These are phyloP conservation scores for Salpingus planirostris DNA, from an alignment of 2,888 invertebrate genomes.

Conservation along the genomic window DNA sequence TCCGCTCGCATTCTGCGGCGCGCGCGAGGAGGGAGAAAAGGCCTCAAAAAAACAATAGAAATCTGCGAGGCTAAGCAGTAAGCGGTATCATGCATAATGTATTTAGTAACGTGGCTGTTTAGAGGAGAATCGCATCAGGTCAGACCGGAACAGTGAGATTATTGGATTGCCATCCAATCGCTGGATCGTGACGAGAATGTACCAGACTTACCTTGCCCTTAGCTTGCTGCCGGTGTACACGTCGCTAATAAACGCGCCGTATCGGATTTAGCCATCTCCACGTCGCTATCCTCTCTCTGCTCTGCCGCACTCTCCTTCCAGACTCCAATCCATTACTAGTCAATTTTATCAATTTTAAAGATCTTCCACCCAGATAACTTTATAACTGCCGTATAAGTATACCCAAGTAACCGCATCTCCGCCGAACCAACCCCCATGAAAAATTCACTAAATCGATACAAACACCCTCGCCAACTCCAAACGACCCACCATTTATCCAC, in stretches of 20 bases:
- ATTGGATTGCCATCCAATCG: slow-evolving; percentile 43
- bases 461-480: too few relatives aligned
- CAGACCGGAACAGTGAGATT: slow-evolving; percentile 43
- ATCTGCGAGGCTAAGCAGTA: slow-evolving; percentile 29
- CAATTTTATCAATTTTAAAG: slow-evolving; percentile 15
- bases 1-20: slow-evolving; percentile 31
- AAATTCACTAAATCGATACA: too few relatives aligned
- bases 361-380: slow-evolving; percentile 11
- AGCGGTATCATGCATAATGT: slow-evolving; percentile 27
- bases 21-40: slow-evolving; percentile 13
- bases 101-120: slow-evolving; percentile 33
- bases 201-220: slow-evolving; percentile 34
- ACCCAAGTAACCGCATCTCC: too few relatives aligned
- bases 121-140: slow-evolving; percentile 36
- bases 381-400: too few relatives aligned
- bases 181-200: slow-evolving; percentile 19
- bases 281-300: slow-evolving; percentile 5
- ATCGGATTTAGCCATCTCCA: slow-evolving; percentile 16
- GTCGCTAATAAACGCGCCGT: slow-evolving; percentile 14
- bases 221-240: slow-evolving; percentile 17
- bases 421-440: too few relatives aligned
- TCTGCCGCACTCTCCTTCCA: too few relatives aligned
- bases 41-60: slow-evolving; percentile 36
- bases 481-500: too few relatives aligned
- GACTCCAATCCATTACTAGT: slow-evolving; percentile 15